These are phyloP conservation scores for Hippopotamus amphibius DNA, from an alignment of 2,113 vertebrate species.

Conservation along the genomic window DNA sequence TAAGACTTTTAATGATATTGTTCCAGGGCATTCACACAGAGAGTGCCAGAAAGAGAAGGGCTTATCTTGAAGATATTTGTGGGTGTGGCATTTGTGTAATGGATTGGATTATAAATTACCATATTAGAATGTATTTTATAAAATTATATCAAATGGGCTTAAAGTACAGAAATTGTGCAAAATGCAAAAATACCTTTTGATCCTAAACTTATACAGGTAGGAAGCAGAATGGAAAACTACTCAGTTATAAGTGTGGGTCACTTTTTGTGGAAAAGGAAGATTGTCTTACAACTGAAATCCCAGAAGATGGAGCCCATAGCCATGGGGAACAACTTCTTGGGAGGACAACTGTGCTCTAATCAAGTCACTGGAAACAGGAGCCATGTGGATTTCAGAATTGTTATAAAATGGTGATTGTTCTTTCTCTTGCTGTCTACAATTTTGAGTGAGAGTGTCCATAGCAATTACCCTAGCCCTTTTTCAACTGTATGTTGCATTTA, in stretches of 20 bases:
- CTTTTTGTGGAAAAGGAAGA: background rate
- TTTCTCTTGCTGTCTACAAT: background rate
- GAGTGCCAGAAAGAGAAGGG: background rate
- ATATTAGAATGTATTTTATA: background rate
- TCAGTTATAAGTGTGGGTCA: background rate
- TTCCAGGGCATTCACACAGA: background rate
- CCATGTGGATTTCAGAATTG: background rate
- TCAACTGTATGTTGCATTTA: background rate
- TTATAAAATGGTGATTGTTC: background rate
- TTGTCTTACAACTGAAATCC: background rate
- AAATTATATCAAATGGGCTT: background rate
- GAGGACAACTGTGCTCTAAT: background rate
- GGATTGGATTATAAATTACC: background rate
- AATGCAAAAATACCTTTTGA: background rate
- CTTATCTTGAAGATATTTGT: background rate
- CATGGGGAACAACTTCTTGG: background rate
- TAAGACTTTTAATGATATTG: background rate
- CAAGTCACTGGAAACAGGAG: background rate
- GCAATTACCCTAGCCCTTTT: background rate
- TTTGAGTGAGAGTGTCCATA: background rate
- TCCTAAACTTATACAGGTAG: background rate
- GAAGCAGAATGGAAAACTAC: background rate
- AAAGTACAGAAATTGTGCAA: background rate
- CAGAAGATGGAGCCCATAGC: background rate
- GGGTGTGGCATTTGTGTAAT: background rate